Evolutionary conservation across 2,888 invertebrate genomes (phyloP), one percentile per base, ranked within the genome.

Genomic region (Sipha maydis): DNA sequence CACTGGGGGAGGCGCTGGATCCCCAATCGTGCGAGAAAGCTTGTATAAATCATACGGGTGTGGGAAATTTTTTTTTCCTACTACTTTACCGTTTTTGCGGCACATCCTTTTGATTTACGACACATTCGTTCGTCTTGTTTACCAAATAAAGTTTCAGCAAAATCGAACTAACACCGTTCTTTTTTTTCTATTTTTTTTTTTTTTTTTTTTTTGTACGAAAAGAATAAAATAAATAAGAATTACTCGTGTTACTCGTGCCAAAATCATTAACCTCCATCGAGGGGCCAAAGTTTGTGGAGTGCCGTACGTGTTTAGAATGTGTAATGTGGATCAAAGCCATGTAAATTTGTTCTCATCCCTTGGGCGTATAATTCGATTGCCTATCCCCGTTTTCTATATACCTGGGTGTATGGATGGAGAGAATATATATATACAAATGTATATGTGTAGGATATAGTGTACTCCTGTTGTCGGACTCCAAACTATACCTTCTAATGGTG

Each of bases 351-450:
- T 82, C 82, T 41, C 88, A 82, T 88, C 88, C 88, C 88, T 82
- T 38, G 80, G 88, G 88, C 54, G 80, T 82, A 88, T 88, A 88
- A 88, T 88, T 88, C 80, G 82, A 88, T 88, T 88, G 88, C 88
- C 88, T 79, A 71, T 79, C 69, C 85, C 31, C 69, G 85, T 78
- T 78, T 84, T 19, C 76, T 41, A 38, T 61, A 31, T 21, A 76
- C 54, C 19, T 41, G 41, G 25, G 28, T 34, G 56, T 34, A 78
- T 9, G 38, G 38, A 25, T 3, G 11, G 21, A 3, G 41, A 41
- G 11, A 9, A 25, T 38, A 25, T 9, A 38, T 17, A 21, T 38
- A 75, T 38, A 48, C 67, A 31, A 5, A 21, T 77, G 61, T 67
- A 31, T 31, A 21, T 21, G 48, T 48, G 48, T 48, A 48, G 11